These are phyloP conservation scores for Drosophila gaucha DNA, from an alignment of 2,888 invertebrate species.

Conservation along the genomic window DNA sequence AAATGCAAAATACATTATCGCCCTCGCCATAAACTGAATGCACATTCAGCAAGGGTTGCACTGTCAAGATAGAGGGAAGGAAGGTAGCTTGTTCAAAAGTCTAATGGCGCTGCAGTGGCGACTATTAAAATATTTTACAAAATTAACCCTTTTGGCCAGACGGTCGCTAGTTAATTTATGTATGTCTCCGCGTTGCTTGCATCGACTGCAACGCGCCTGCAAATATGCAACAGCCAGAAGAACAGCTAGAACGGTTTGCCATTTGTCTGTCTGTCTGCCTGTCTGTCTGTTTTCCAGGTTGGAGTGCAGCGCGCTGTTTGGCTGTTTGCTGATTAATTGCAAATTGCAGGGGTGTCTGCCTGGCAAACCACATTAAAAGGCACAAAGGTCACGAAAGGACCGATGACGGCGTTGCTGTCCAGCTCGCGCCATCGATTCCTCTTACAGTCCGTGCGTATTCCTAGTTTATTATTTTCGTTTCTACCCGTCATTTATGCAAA, in stretches of 20 bases:
- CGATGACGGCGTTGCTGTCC: conserved; percentile 19
- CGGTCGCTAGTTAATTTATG: conserved; percentile 62
- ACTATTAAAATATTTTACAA: conserved; percentile 72
- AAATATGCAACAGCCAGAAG: conserved; percentile 55
- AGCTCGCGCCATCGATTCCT: conserved; percentile 53
- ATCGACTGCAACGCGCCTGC: conserved; percentile 55
- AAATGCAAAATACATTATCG: conserved; percentile 66
- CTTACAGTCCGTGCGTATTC: conserved; percentile 62
- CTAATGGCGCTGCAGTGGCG: conserved; percentile 49
- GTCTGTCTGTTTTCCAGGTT: conserved; percentile 26
- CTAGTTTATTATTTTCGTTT: conserved; percentile 72
- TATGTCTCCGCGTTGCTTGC: conserved; percentile 46
- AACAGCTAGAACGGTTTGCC: conserved; percentile 25
- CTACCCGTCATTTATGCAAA: conserved; percentile 73
- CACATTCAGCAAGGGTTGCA: conserved; percentile 34
- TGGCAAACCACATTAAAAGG: conserved; percentile 75
- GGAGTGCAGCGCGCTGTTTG: conserved; percentile 47
- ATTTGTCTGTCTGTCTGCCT: conserved; percentile 17
- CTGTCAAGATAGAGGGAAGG: background rate
- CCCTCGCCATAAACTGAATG: conserved; percentile 1
- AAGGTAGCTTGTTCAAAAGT: conserved; percentile 7
- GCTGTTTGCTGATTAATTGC: conserved; percentile 75
- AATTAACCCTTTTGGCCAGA: conserved; percentile 63
- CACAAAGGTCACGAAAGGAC: conserved; percentile 70
- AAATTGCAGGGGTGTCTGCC: conserved; percentile 76